Percentiles rank a stretch among this genome's conserved stretches.
phyloP scores from a whole-genome alignment of 2,888 invertebrate species.

The Scrobipalpa atriplicella region DNA sequence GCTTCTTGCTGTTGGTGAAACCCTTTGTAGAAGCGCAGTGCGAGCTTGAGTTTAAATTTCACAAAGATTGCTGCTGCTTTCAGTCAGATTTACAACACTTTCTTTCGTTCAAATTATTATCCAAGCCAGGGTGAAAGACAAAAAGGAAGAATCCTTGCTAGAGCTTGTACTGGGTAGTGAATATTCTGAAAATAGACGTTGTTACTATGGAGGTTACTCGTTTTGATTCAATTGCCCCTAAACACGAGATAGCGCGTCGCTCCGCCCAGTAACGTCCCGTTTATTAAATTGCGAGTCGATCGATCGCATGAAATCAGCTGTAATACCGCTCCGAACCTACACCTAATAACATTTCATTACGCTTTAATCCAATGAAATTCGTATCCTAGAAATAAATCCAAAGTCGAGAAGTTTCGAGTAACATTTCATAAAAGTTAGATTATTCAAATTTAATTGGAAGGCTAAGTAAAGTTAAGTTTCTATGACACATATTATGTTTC shows the following conservation, averaged over 20 bases:
- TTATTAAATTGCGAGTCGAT: conserved; percentile 14
- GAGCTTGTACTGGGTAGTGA: neutral
- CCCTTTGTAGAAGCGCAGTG: no score
- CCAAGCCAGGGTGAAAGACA: neutral
- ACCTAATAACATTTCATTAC: conserved; percentile 11
- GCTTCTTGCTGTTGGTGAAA: no score
- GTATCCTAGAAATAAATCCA: conserved; percentile 7
- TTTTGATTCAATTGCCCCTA: conserved; percentile 18
- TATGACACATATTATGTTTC: no score
- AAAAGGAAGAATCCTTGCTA: neutral
- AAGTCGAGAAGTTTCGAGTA: neutral
- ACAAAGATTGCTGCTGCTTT: no score
- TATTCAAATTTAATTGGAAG: neutral
- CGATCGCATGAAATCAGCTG: conserved; percentile 14
- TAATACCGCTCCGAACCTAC: conserved; percentile 4
- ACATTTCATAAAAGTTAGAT: no score
- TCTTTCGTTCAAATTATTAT: neutral
- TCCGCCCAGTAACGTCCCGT: neutral
- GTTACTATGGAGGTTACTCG: neutral
- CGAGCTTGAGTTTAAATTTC: no score
- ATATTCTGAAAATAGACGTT: neutral
- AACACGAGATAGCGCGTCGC: conserved; percentile 7
- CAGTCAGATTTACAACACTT: no score
- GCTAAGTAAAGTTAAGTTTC: no score
- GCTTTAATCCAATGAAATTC: conserved; percentile 10